These are phyloP conservation scores for Zaprionus nigranus DNA, from an alignment of 1,140 invertebrate genomes.

Conservation along the genomic window DNA sequence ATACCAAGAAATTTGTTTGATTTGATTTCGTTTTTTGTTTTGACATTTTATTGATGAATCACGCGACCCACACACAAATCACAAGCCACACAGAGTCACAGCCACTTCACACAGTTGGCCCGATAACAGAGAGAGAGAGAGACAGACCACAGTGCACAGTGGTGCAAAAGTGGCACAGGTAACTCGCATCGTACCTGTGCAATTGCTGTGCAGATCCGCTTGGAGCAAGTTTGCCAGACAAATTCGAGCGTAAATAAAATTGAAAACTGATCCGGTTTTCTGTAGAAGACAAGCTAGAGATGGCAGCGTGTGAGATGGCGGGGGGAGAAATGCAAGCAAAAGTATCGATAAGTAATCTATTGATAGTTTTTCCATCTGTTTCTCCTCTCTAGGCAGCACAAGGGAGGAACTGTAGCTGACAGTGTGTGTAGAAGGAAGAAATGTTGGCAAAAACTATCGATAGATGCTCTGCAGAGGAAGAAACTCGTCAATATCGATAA, in stretches of 20 bases:
- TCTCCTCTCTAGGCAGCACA: too few species aligned
- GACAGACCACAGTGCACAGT: slow-evolving; percentile 7
- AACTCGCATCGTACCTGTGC: not conserved
- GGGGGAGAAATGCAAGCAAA: not conserved
- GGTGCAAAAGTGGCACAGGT: slow-evolving; percentile 9
- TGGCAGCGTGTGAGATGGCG: not conserved
- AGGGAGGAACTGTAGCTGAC: too few species aligned
- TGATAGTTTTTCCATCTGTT: too few species aligned
- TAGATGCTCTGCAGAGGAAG: too few species aligned
- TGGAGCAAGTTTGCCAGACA: slow-evolving; percentile 15
- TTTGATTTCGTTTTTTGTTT: slow-evolving; percentile 14
- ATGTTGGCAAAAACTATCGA: too few species aligned
- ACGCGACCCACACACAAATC: slow-evolving; percentile 1
- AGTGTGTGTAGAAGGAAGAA: not conserved
- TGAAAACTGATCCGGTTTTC: slow-evolving; percentile 21
- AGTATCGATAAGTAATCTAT: not conserved
- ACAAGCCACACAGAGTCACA: not conserved
- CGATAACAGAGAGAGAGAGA: not conserved
- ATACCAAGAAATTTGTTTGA: slow-evolving; percentile 5
- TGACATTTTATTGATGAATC: slow-evolving; percentile 31
- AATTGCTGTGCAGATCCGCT: slow-evolving; percentile 23
- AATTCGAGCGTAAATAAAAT: slow-evolving; percentile 28
- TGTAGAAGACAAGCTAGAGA: not conserved
- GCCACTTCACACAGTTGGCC: not conserved
- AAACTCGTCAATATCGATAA: too few species aligned